Percentiles rank a stretch among this genome's conserved stretches.
Conservation (phyloP, 2,113 vertebrate species). For the Lophius piscatorius region DNA sequence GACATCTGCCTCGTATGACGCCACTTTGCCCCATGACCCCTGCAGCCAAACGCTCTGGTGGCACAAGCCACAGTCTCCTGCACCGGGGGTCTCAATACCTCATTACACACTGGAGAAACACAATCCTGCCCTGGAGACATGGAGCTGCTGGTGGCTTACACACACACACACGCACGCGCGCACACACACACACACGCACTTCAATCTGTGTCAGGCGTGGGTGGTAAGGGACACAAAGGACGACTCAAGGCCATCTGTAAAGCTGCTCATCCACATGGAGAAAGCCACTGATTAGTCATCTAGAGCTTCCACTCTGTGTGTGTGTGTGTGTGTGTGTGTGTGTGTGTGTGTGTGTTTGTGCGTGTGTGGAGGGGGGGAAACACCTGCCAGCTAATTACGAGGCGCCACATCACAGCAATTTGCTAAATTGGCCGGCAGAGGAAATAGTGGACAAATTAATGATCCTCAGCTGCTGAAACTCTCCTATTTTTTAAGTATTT, state of each 20-base stretch:
- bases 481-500: not conserved
- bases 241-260: conserved; percentile 62
- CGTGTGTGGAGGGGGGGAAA: conserved; percentile 24
- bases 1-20: conserved; percentile 11
- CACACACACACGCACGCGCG: conserved; percentile 14
- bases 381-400: conserved; percentile 62
- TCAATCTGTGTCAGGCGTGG: conserved; percentile 44
- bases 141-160: conserved; percentile 4
- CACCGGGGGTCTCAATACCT: conserved; percentile 65
- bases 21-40: conserved; percentile 43
- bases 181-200: conserved; percentile 24
- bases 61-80: conserved; percentile 24
- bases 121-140: conserved; percentile 60
- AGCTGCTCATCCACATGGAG: conserved; percentile 14
- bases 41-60: conserved; percentile 47
- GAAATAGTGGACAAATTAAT: conserved; percentile 5
- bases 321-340: too few relatives aligned
- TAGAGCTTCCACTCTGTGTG: conserved; percentile 31
- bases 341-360: too few relatives aligned
- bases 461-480: not conserved
- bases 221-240: conserved; percentile 33
- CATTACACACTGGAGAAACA: conserved; percentile 71
- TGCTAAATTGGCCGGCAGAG: conserved; percentile 25
- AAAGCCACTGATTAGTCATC: conserved; percentile 52
- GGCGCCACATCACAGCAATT: conserved; percentile 46